Evolutionary conservation across 2,113 vertebrate genomes (phyloP).

Genomic region (Tautogolabrus adspersus): DNA sequence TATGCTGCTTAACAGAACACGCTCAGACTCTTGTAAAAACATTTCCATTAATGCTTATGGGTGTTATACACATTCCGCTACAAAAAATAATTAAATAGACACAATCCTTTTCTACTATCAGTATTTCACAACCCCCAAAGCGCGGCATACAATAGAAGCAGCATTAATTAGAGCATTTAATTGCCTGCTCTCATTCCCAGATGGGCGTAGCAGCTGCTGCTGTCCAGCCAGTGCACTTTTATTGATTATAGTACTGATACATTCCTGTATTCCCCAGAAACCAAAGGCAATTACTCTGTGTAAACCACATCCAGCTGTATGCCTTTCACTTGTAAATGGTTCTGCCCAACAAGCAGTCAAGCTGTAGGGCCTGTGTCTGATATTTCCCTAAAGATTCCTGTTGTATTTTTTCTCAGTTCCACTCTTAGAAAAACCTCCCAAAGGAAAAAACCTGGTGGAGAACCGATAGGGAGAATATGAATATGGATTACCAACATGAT

Average conservation of each 20-base stretch:
- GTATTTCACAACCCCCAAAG: slow-evolving; percentile 55
- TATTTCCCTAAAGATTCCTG: slow-evolving; percentile 69
- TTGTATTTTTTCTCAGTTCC: slow-evolving; percentile 52
- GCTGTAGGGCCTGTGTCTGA: slow-evolving; percentile 61
- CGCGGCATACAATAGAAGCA: slow-evolving; percentile 63
- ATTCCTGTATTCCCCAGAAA: slow-evolving; percentile 76
- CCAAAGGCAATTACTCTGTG: slow-evolving; percentile 77
- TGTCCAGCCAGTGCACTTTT: slow-evolving; percentile 68
- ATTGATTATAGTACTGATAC: slow-evolving; percentile 79
- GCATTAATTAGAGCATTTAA: slow-evolving; percentile 78
- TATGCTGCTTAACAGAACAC: not conserved
- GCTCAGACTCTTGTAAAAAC: slow-evolving; percentile 27
- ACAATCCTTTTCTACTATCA: slow-evolving; percentile 35
- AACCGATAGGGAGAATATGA: slow-evolving; percentile 60
- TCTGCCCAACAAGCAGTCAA: slow-evolving; percentile 61
- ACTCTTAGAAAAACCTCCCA: slow-evolving; percentile 57
- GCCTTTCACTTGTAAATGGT: slow-evolving; percentile 73
- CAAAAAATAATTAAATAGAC: slow-evolving; percentile 39
- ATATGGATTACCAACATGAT: slow-evolving; percentile 67
- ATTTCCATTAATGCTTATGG: slow-evolving; percentile 22
- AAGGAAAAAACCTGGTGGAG: slow-evolving; percentile 49
- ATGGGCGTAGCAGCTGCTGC: slow-evolving; percentile 72
- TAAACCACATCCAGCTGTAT: slow-evolving; percentile 75
- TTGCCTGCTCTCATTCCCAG: slow-evolving; percentile 70
- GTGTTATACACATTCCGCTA: slow-evolving; percentile 8